phyloP scores from a whole-genome alignment of 2,113 vertebrate genomes.

The Mus spicilegus region DNA sequence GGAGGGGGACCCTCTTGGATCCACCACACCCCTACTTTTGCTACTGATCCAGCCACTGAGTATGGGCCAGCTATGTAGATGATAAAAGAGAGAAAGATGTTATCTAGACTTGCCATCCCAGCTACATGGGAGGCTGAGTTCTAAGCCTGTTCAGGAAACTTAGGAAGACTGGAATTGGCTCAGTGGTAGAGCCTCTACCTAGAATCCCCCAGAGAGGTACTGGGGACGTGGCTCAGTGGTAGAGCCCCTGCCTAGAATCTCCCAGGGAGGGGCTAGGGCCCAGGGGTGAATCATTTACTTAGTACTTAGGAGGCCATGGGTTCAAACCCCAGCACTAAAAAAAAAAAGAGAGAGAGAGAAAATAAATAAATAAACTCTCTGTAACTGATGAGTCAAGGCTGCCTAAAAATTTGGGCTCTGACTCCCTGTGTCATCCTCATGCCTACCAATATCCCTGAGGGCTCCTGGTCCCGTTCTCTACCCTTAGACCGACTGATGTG shows the following conservation, averaged over 20 bases:
- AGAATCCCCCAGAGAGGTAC: background rate
- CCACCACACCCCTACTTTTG: background rate
- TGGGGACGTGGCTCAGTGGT: background rate
- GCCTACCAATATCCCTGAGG: background rate
- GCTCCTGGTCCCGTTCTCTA: background rate
- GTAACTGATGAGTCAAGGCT: too few species aligned
- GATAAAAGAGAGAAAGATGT: background rate
- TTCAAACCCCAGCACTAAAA: background rate
- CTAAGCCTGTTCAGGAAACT: background rate
- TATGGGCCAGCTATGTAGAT: fast-evolving
- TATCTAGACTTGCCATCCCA: background rate
- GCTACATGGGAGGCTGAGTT: background rate
- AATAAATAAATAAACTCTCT: too few species aligned
- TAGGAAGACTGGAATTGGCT: background rate
- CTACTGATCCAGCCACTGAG: background rate
- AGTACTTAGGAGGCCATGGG: background rate
- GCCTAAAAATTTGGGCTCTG: background rate
- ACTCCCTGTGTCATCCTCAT: fast-evolving
- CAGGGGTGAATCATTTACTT: background rate
- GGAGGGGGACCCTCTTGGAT: too few species aligned
- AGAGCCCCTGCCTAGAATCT: background rate
- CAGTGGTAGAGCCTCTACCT: background rate
- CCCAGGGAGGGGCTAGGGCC: background rate
- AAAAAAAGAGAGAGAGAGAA: too few species aligned
- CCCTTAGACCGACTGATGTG: conserved; percentile 84